A percentile compares a stretch with the other conserved stretches of the same genome.
phyloP scores from a whole-genome alignment of 2,113 vertebrate genomes.

The Chaetura pelagica region DNA sequence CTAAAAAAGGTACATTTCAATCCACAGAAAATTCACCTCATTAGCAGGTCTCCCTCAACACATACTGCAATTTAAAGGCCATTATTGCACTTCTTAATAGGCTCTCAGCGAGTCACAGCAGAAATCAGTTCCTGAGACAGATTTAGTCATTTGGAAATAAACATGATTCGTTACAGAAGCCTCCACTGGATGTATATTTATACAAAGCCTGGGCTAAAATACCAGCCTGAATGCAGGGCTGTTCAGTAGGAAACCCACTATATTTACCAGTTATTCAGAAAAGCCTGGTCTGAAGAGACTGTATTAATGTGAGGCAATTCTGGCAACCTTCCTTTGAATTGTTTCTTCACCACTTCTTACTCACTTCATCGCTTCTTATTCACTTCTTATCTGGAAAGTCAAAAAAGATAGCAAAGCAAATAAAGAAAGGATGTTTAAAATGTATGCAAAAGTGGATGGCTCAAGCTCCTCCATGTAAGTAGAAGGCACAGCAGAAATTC shows the following conservation, averaged over 20 bases:
- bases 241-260: neutral
- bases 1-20: neutral
- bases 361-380: neutral
- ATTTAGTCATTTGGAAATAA: conserved; percentile 14
- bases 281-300: neutral
- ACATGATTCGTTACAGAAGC: neutral
- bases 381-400: neutral
- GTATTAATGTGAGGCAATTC: neutral
- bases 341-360: neutral
- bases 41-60: neutral
- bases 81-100: neutral
- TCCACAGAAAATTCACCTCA: neutral
- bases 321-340: neutral
- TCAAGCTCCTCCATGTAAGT: rapidly evolving
- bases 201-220: neutral
- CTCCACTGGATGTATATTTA: neutral
- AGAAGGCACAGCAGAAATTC: neutral
- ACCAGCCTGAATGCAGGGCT: rapidly evolving
- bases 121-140: neutral
- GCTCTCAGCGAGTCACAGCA: neutral
- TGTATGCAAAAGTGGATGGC: neutral
- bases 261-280: neutral
- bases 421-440: neutral
- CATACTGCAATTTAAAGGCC: neutral
- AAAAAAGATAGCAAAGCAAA: neutral